phyloP scores from a whole-genome alignment of 1,140 invertebrate species.

The Leptinotarsa undecemlineata region DNA sequence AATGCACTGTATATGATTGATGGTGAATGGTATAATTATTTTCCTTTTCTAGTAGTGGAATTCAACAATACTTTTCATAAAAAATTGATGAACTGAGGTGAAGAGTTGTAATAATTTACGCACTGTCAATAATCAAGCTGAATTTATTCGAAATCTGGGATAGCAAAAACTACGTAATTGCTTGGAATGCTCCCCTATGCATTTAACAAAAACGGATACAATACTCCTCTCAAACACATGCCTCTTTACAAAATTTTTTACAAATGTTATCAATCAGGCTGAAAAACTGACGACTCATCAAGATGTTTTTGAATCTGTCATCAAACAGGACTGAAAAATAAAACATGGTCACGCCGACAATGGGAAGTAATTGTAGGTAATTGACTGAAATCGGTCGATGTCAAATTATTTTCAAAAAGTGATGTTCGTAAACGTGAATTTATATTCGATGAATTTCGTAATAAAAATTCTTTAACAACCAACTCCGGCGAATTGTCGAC shows the following conservation, averaged over 20 bases:
- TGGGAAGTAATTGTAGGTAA: background rate
- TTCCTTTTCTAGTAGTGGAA: no score
- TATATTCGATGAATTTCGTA: constrained; percentile 21
- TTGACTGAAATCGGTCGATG: constrained; percentile 5
- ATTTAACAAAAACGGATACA: background rate
- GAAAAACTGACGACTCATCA: constrained; percentile 1
- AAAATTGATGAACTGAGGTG: no score
- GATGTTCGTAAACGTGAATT: constrained; percentile 27
- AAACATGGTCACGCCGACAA: background rate
- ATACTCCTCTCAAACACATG: background rate
- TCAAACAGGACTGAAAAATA: background rate
- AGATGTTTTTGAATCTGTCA: background rate
- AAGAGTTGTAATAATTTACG: no score
- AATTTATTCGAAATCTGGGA: no score
- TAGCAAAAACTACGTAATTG: no score
- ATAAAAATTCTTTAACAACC: constrained; percentile 30
- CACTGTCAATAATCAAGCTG: no score
- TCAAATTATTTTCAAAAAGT: constrained; percentile 26
- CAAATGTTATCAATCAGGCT: background rate
- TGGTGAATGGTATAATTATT: no score
- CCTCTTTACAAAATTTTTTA: background rate
- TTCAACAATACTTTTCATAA: no score
- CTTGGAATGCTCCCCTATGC: background rate
- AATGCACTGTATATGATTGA: no score
- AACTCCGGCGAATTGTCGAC: constrained; percentile 3